phyloP scores from a whole-genome alignment of 92 coral and sea anemone genomes.

The Epizoanthus scotinus region DNA sequence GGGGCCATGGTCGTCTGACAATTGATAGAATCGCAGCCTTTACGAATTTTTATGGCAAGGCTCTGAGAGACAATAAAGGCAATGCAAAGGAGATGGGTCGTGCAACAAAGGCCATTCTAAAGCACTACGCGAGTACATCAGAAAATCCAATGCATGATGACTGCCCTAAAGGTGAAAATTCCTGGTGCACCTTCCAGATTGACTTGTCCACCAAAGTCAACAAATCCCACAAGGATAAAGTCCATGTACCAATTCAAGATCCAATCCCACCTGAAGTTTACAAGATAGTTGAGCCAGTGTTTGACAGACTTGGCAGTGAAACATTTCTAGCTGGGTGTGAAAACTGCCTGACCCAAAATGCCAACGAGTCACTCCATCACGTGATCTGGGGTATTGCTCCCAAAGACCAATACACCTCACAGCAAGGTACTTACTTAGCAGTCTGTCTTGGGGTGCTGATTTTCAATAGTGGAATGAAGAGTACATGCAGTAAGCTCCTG shows the following conservation, averaged over 20 bases:
- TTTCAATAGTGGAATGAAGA: conserved; percentile 38
- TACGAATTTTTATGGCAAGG: conserved; percentile 46
- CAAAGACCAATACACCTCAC: conserved; percentile 56
- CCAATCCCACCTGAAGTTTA: conserved; percentile 55
- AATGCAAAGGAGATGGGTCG: conserved; percentile 47
- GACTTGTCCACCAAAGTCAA: conserved; percentile 39
- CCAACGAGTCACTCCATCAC: conserved; percentile 57
- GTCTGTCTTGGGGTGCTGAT: conserved; percentile 32
- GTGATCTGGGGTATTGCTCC: conserved; percentile 66
- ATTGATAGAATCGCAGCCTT: conserved; percentile 41
- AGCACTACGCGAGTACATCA: conserved; percentile 47
- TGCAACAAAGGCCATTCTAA: conserved; percentile 54
- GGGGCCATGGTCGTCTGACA: conserved; percentile 40
- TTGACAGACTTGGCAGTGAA: conserved; percentile 50
- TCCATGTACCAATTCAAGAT: conserved; percentile 49
- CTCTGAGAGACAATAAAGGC: conserved; percentile 50
- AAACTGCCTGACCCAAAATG: conserved; percentile 46
- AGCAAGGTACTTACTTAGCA: conserved; percentile 39
- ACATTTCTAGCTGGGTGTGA: conserved; percentile 64
- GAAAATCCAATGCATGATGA: conserved; percentile 57
- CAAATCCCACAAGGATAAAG: background rate
- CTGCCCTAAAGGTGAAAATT: conserved; percentile 49
- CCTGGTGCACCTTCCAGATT: conserved; percentile 60
- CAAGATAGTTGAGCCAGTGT: conserved; percentile 46
- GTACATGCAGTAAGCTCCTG: conserved; percentile 38